Evolutionary conservation across 1,140 invertebrate species (phyloP).

Genomic region (Zaprionus vittiger): DNA sequence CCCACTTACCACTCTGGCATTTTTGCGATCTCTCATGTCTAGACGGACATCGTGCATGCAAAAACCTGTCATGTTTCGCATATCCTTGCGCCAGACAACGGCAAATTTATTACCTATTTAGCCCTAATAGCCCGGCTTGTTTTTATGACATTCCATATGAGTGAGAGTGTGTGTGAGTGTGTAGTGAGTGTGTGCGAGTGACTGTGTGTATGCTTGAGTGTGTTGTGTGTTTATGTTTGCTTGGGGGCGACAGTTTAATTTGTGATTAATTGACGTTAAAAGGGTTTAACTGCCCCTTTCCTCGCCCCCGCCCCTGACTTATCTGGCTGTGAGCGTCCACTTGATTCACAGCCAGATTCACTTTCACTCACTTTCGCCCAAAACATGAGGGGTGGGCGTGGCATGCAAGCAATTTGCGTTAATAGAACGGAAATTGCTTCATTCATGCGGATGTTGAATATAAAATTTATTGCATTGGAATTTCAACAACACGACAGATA

Average conservation of each 20-base stretch:
- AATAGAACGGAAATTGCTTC: constrained; percentile 73
- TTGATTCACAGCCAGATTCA: constrained; percentile 56
- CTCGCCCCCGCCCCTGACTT: not conserved
- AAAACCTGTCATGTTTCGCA: constrained; percentile 61
- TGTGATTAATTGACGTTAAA: constrained; percentile 83
- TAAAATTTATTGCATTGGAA: constrained; percentile 66
- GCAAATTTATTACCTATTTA: constrained; percentile 82
- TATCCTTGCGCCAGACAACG: constrained; percentile 74
- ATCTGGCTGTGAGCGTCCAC: constrained; percentile 22
- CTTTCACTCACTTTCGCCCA: constrained; percentile 62
- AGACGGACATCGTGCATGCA: constrained; percentile 48
- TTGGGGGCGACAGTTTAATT: constrained; percentile 72
- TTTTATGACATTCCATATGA: constrained; percentile 62
- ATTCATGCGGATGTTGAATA: constrained; percentile 73
- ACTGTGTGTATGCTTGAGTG: constrained; percentile 1
- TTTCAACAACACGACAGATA: constrained; percentile 41
- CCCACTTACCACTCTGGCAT: not conserved
- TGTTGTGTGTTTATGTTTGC: constrained; percentile 30
- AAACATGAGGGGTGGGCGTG: constrained; percentile 17
- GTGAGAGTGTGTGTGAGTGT: not conserved
- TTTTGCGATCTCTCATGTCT: constrained; percentile 37
- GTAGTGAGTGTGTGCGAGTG: not conserved
- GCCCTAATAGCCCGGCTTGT: constrained; percentile 77
- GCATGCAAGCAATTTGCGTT: constrained; percentile 64
- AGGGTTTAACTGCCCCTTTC: constrained; percentile 66